phyloP scores from a whole-genome alignment of 2,888 invertebrate genomes.

The Mellilla xanthometata region DNA sequence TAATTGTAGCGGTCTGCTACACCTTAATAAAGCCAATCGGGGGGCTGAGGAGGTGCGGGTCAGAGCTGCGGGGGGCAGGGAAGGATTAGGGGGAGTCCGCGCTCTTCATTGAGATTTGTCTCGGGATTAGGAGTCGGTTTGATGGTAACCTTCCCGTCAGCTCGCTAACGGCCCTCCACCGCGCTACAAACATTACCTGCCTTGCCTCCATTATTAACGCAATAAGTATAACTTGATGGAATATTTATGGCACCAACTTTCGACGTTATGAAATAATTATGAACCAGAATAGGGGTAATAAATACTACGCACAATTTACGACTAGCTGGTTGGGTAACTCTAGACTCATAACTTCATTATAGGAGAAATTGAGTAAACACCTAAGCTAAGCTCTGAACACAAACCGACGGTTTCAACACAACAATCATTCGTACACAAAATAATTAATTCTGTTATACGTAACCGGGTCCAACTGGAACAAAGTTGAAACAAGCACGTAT shows the following conservation, averaged over 20 bases:
- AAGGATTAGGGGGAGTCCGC: conserved; percentile 71
- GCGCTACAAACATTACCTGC: conserved; percentile 54
- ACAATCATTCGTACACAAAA: conserved; percentile 14
- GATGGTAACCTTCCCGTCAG: conserved; percentile 66
- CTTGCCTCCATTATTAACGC: conserved; percentile 54
- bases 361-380: conserved; percentile 3
- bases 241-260: conserved; percentile 63
- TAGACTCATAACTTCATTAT: conserved; percentile 7
- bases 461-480: conserved; percentile 17
- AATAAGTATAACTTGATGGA: conserved; percentile 56
- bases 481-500: conserved; percentile 27
- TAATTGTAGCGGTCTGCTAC: conserved; percentile 82
- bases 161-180: conserved; percentile 53
- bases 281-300: conserved; percentile 17
- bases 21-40: conserved; percentile 82
- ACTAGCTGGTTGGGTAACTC: conserved; percentile 13
- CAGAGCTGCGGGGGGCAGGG: conserved; percentile 41
- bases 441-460: conserved; percentile 22
- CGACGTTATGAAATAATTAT: conserved; percentile 50
- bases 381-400: conserved; percentile 2
- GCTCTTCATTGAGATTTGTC: conserved; percentile 83
- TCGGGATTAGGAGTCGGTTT: conserved; percentile 77
- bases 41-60: conserved; percentile 48
- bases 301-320: conserved; percentile 15
- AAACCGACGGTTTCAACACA: conserved; percentile 7